A percentile compares a stretch with the other conserved stretches of the same genome.
phyloP scores from a whole-genome alignment of 2,113 vertebrate species.

The Corythaixoides concolor region DNA sequence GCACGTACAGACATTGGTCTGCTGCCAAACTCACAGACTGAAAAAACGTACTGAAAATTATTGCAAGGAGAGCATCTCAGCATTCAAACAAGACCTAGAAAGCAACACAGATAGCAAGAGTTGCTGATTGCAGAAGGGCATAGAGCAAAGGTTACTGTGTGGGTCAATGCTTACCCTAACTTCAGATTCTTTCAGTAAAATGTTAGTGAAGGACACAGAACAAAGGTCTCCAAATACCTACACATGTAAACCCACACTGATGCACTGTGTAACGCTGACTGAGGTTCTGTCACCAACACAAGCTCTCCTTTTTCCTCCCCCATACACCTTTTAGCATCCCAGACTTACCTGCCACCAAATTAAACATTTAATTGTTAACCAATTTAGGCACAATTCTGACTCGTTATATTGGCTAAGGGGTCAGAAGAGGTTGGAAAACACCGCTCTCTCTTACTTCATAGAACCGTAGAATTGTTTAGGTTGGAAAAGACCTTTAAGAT shows the following conservation, averaged over 20 bases:
- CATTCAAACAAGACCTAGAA: slow-evolving; percentile 11
- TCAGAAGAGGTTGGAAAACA: background rate
- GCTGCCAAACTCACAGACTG: background rate
- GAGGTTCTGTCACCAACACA: background rate
- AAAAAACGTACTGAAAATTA: background rate
- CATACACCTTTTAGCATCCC: background rate
- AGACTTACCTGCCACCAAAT: background rate
- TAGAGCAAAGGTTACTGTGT: background rate
- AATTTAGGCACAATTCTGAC: background rate
- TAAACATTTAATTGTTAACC: background rate
- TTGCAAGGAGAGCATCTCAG: background rate
- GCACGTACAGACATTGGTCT: background rate
- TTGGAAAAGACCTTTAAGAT: too few relatives aligned
- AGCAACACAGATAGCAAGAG: background rate
- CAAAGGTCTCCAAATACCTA: background rate
- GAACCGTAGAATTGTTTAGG: too few relatives aligned
- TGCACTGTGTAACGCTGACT: background rate
- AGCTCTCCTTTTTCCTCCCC: background rate
- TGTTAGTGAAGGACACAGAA: background rate
- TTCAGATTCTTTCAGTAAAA: background rate
- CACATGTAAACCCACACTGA: background rate
- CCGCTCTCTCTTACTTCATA: background rate
- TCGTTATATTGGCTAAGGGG: background rate
- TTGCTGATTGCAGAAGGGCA: background rate
- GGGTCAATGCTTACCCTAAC: background rate